Base-by-base conservation (phyloP, 2,797 vertebrate genomes). In the Lithobates sylvaticus region DNA sequence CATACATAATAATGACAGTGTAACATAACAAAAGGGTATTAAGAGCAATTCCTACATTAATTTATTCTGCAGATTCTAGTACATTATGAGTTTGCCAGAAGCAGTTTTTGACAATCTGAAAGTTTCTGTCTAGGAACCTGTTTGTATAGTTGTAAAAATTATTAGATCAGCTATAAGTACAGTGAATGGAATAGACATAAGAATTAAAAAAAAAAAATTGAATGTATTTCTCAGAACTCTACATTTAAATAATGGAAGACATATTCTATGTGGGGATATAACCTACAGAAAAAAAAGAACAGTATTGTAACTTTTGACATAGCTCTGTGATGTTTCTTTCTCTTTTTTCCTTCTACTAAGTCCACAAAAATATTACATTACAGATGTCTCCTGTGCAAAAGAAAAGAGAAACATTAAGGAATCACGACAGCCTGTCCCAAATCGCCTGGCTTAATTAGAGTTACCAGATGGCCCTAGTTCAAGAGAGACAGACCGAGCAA, bases 401-500 rank as follows among this genome's bases (percentile, higher is more conserved):
- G 73, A 84, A 47, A 67, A 87, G 44, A 84, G 61, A 87, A 87
- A 80, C 86, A 87, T 87, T 87, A 87, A 87, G 84, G 81, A 82
- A 84, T 87, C 76, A 87, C 39, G 81, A 87, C 86, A 87, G 81
- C 86, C 78, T 87, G 70, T 87, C 86, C 81, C 86, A 78, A 84
- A 79, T 87, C 47, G 64, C 70, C 81, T 71, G 71, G 81, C 86
- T 87, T 87, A 87, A 87, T 87, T 87, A 87, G 81, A 83, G 64
- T 54, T 79, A 78, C 86, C 86, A 87, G 86, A 87, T 87, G 86
- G 86, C 76, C 76, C 27, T 73, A 83, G 86, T 87, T 87, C 86
- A 87, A 87, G 81, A 71, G 42, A 84, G 81, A 79, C 86, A 87
- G 81, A 84, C 86, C 83, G 86, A 87, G 81, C 86, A 87, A 87